Evolutionary conservation across 2,797 vertebrate genomes (phyloP).

Genomic region (Siniperca undulata): DNA sequence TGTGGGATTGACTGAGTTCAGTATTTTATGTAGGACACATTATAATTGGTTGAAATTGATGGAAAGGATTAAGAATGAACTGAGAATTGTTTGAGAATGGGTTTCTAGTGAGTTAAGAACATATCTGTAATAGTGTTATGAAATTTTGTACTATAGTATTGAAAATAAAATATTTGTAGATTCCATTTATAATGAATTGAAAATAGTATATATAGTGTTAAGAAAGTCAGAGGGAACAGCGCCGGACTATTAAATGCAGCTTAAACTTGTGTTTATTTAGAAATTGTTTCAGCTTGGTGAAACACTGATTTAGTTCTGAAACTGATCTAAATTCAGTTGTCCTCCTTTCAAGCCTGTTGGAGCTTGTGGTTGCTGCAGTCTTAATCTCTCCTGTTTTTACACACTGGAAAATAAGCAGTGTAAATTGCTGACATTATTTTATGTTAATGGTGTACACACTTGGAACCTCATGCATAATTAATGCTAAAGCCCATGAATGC

Average conservation of each 20-base stretch:
- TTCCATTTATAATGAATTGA: background rate
- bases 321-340: slow-evolving; percentile 2
- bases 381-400: slow-evolving; percentile 35
- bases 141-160: background rate
- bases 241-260: background rate
- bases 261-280: background rate
- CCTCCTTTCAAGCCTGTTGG: background rate
- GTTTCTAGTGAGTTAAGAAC: background rate
- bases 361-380: slow-evolving; percentile 17
- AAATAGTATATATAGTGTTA: background rate
- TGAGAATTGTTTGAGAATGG: background rate
- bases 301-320: background rate
- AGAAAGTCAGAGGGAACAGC: background rate
- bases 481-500: slow-evolving; percentile 45
- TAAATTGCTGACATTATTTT: slow-evolving; percentile 59
- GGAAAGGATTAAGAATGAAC: background rate
- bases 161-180: background rate
- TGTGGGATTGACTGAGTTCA: background rate
- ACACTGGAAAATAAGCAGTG: slow-evolving; percentile 21
- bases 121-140: background rate
- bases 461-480: slow-evolving; percentile 55
- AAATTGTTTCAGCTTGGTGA: background rate
- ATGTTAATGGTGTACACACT: slow-evolving; percentile 56
- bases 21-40: background rate
- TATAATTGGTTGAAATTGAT: background rate